Base-by-base conservation (phyloP, 2,113 vertebrate genomes). In the Thunnus thynnus region DNA sequence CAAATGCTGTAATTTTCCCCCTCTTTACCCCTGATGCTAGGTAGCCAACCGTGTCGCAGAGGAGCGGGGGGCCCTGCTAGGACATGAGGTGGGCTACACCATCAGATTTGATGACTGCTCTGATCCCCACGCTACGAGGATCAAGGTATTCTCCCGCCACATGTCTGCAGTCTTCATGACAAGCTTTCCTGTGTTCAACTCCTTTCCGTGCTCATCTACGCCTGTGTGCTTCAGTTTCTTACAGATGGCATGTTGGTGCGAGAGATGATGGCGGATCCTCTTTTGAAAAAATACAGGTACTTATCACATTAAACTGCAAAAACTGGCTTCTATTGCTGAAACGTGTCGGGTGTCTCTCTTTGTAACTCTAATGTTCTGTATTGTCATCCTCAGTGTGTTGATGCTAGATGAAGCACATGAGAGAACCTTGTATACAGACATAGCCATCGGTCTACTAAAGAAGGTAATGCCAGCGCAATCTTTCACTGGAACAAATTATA, bases 251-350 rank as follows among this genome's bases (percentile, higher is more conserved):
- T 99, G 97, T 92, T 99, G 88, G 97, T 99, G 68, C 95, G 98
- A 73, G 98, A 99, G 92, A 99, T 99, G 98, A 99, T 99, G 98
- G 93, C 97, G 8, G 98, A 99, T 88, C 98, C 98, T 17, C 93
- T 99, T 70, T 89, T 99, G 92, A 98, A 98, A 86, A 97, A 96
- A 92, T 99, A 99, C 89, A 99, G 98, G 98, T 99, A 93, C 85
- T 9, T 8, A 7, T 5, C 25, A 4, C 13, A 47, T 9, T 8
- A 17, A 70, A 13, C 16, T 48, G 63, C n/a, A 47, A 65, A 48
- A 14, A 41, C 5, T 65, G 13, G 3, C 18, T 14, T 65, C 20
- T 6, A 3, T 63, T 30, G 17, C 6, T 50, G 46, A 14, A 30
- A 30, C 27, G 27, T 30, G 3, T 30, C 2, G 25, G 20, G 13